phyloP scores from a whole-genome alignment of 2,888 invertebrate genomes.

The Spicauda simplicius region DNA sequence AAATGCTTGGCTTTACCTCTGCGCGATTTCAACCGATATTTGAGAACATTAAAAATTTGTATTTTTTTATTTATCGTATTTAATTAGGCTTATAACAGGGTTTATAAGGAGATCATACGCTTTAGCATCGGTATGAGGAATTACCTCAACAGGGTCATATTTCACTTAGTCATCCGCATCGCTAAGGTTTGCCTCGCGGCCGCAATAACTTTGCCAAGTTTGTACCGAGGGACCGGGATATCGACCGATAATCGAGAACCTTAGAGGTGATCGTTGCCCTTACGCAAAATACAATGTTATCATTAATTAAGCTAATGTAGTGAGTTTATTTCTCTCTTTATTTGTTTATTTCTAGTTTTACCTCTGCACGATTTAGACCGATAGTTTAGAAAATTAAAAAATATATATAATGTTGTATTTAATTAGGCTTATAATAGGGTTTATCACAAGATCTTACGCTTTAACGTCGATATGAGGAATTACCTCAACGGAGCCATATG shows the following conservation, averaged over 20 bases:
- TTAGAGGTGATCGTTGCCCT: not conserved
- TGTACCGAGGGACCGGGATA: slow-evolving; percentile 45
- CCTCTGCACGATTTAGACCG: too few species aligned
- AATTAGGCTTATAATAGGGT: too few species aligned
- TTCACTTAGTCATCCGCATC: slow-evolving; percentile 48
- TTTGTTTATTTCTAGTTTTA: too few species aligned
- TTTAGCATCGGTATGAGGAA: slow-evolving; percentile 42
- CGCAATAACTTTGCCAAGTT: slow-evolving; percentile 36
- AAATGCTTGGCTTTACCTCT: not conserved
- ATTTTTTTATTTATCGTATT: too few species aligned
- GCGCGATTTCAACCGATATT: too few species aligned
- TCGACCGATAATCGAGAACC: slow-evolving; percentile 54
- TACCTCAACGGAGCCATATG: slow-evolving; percentile 45
- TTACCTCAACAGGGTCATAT: slow-evolving; percentile 44
- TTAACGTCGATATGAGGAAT: slow-evolving; percentile 41
- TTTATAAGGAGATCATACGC: too few species aligned
- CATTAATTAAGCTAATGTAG: not conserved
- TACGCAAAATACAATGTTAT: not conserved
- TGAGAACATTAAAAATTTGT: too few species aligned
- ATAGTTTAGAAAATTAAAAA: too few species aligned
- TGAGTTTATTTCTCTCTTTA: not conserved
- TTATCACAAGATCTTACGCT: too few species aligned
- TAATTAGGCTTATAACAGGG: too few species aligned
- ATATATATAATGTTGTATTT: too few species aligned
- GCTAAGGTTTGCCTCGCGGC: slow-evolving; percentile 29